A percentile compares a stretch with the other conserved stretches of the same genome.
phyloP scores from a whole-genome alignment of 2,888 invertebrate genomes.

The Heliconius cydno region DNA sequence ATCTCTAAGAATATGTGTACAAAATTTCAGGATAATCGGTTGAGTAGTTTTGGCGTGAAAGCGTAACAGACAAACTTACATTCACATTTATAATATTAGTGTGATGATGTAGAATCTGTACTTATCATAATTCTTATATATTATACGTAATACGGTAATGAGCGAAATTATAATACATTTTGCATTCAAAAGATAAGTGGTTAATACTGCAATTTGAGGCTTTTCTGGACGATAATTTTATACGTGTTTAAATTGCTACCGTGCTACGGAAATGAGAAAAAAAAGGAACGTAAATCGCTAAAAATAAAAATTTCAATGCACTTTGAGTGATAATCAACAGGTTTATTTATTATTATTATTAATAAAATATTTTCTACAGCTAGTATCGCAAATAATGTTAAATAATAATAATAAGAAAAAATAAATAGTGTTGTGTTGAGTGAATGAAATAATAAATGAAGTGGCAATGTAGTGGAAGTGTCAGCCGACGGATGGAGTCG shows the following conservation, averaged over 20 bases:
- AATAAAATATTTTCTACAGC: constrained; percentile 46
- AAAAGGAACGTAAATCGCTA: too few relatives aligned
- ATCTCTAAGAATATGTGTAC: too few relatives aligned
- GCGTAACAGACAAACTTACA: too few relatives aligned
- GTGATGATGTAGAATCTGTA: too few relatives aligned
- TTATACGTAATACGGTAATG: neutral
- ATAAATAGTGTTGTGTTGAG: constrained; percentile 62
- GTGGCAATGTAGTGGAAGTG: constrained; percentile 61
- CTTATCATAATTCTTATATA: neutral
- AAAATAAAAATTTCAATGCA: too few relatives aligned
- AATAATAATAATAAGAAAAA: constrained; percentile 29
- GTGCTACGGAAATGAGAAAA: too few relatives aligned
- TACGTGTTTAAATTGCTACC: too few relatives aligned
- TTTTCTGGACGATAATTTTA: too few relatives aligned
- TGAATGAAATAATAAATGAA: constrained; percentile 55
- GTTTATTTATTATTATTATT: neutral
- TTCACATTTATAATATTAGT: too few relatives aligned
- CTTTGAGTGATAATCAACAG: constrained; percentile 49
- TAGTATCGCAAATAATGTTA: constrained; percentile 60
- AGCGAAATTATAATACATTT: neutral
- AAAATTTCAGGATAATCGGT: too few relatives aligned
- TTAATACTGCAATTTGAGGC: neutral
- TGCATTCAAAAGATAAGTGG: neutral
- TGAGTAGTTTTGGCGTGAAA: too few relatives aligned
- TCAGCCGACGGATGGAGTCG: constrained; percentile 70